A percentile compares a stretch with the other conserved stretches of the same genome.
Conservation (phyloP, 2,888 invertebrate species). For the Desoria tigrina region DNA sequence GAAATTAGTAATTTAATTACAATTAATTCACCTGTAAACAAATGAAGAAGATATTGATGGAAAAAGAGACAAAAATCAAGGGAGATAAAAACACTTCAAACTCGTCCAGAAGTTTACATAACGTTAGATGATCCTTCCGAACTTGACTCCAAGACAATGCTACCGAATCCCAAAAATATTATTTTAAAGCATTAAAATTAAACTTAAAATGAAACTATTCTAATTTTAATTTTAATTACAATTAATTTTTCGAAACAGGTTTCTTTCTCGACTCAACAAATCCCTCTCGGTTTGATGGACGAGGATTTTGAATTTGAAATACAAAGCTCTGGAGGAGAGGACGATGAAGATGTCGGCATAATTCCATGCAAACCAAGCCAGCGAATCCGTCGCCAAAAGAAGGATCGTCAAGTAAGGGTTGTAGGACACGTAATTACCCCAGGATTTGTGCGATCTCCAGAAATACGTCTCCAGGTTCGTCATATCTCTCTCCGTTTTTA, state of each 20-base stretch:
- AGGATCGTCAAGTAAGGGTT: conserved; percentile 21
- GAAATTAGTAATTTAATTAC: neutral
- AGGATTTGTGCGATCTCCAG: conserved; percentile 37
- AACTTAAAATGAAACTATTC: neutral
- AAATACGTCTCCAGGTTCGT: conserved; percentile 40
- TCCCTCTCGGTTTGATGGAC: conserved; percentile 24
- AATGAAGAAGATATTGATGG: conserved; percentile 40
- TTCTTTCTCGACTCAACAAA: neutral
- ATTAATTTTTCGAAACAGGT: conserved; percentile 15
- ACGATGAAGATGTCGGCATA: conserved; percentile 41
- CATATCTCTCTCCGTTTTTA: neutral
- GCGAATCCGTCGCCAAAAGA: conserved; percentile 27
- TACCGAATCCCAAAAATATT: neutral
- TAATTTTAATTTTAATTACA: conserved; percentile 4
- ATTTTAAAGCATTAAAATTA: no score
- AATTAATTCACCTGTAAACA: conserved; percentile 37
- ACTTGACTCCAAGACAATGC: conserved; percentile 38
- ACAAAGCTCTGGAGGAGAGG: conserved; percentile 37
- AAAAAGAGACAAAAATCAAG: conserved; percentile 44
- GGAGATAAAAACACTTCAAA: conserved; percentile 45
- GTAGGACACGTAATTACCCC: conserved; percentile 29
- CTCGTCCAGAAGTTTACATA: conserved; percentile 41
- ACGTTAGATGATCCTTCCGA: conserved; percentile 41
- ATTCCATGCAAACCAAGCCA: conserved; percentile 32
- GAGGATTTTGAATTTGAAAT: conserved; percentile 44